These are phyloP conservation scores for Ostrea edulis DNA, from an alignment of 1,140 invertebrate genomes.

Conservation along the genomic window DNA sequence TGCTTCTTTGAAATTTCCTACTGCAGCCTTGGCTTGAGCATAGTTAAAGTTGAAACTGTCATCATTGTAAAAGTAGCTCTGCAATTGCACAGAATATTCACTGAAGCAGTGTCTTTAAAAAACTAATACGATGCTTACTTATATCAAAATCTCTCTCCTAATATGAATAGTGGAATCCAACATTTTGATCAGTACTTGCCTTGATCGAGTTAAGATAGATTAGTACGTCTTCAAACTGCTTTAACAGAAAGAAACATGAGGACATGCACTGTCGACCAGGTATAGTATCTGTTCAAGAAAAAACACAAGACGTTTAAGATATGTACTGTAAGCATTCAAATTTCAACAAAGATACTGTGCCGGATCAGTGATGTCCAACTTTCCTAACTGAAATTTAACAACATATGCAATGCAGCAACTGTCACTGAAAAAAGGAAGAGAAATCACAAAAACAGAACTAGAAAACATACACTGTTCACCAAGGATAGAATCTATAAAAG, in stretches of 20 bases:
- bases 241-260: constrained; percentile 95
- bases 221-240: constrained; percentile 97
- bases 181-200: constrained; percentile 77
- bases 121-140: neutral
- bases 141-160: neutral
- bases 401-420: neutral
- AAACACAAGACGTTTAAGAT: neutral
- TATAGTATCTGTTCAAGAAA: constrained; percentile 80
- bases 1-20: constrained; percentile 95
- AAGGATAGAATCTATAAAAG: neutral
- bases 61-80: constrained; percentile 95
- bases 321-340: neutral
- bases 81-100: constrained; percentile 53
- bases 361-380: neutral
- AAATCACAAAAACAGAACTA: neutral
- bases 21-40: constrained; percentile 95
- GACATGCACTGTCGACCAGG: constrained; percentile 97
- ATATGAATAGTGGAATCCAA: neutral
- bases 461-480: neutral
- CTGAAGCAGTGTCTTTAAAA: constrained; percentile 2
- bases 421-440: neutral
- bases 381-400: neutral
- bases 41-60: constrained; percentile 99
- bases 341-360: neutral
- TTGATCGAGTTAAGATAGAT: constrained; percentile 98